Evolutionary conservation across 2,113 vertebrate genomes (phyloP).

Genomic region (Xenopus tropicalis): UCB_Xtro_10.0 CM004444.2:52627001-52627500

Average conservation of each 20-base stretch:
- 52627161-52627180: conserved; percentile 35
- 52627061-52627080: too few species aligned
- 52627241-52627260: conserved; percentile 30
- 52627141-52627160: conserved; percentile 4
- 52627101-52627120: too few species aligned
- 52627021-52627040: too few species aligned
- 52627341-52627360: conserved; percentile 44
- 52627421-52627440: conserved; percentile 35
- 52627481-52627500: conserved; percentile 1
- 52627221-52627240: conserved; percentile 26
- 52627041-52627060: too few species aligned
- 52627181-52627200: conserved; percentile 24
- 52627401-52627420: conserved; percentile 28
- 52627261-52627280: conserved; percentile 43
- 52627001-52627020: too few species aligned
- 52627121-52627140: conserved; percentile 21
- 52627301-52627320: conserved; percentile 44
- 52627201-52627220: conserved; percentile 23
- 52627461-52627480: conserved; percentile 27
- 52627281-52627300: conserved; percentile 37
- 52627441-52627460: conserved; percentile 31
- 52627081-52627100: too few species aligned
- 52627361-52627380: conserved; percentile 42
- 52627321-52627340: conserved; percentile 42
- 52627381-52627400: conserved; percentile 34